Conservation (phyloP, 2,888 invertebrate species). For the Chymomyza amoena region DNA sequence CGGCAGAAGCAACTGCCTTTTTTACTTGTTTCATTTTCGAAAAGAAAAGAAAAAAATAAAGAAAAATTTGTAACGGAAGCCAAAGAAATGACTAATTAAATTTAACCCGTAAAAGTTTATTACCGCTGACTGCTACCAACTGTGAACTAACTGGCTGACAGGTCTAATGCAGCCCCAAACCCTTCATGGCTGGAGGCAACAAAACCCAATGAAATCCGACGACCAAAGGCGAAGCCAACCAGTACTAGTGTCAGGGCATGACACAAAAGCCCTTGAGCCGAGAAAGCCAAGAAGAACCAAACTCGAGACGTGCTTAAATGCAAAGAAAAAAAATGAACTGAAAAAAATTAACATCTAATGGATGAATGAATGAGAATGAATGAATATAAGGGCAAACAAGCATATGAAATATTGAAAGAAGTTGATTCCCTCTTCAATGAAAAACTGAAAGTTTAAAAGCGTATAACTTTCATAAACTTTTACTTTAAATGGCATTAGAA, state of each 20-base stretch:
- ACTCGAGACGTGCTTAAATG: conserved; percentile 54
- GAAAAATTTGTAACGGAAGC: conserved; percentile 49
- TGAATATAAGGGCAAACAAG: conserved; percentile 12
- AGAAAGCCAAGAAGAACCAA: conserved; percentile 10
- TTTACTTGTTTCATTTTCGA: background rate
- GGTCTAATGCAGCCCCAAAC: background rate
- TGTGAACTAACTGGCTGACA: conserved; percentile 27
- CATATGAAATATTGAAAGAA: conserved; percentile 47
- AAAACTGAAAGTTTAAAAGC: background rate
- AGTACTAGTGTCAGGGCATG: conserved; percentile 44
- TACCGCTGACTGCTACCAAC: conserved; percentile 39
- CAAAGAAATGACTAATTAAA: conserved; percentile 67
- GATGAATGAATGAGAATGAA: conserved; percentile 21
- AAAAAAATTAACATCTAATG: conserved; percentile 14
- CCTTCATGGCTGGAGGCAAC: background rate
- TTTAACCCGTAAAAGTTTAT: conserved; percentile 65
- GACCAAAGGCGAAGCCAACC: conserved; percentile 44
- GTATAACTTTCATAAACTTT: conserved; percentile 5
- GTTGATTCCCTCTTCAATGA: background rate
- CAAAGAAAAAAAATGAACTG: conserved; percentile 39
- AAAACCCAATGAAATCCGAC: conserved; percentile 55
- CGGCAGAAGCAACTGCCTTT: background rate
- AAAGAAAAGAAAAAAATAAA: background rate
- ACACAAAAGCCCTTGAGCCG: conserved; percentile 58
- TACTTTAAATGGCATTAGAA: background rate